A percentile compares a stretch with the other conserved stretches of the same genome.
phyloP scores from a whole-genome alignment of 2,888 invertebrate species.

The Pycnomerus fuliginosus region DNA sequence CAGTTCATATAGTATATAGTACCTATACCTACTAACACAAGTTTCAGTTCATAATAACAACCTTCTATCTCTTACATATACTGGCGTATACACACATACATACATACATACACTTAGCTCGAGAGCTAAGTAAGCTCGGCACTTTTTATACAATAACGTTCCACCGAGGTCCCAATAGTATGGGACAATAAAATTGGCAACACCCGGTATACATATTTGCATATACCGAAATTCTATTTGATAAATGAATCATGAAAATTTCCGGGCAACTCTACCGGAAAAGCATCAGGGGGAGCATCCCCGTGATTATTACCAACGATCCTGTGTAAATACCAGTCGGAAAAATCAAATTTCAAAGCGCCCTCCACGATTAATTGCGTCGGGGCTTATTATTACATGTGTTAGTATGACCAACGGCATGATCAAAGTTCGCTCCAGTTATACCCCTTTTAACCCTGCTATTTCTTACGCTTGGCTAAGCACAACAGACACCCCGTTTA shows the following conservation, averaged over 20 bases:
- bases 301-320: slow-evolving; percentile 43
- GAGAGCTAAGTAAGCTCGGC: too few relatives aligned
- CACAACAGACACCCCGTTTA: slow-evolving; percentile 52
- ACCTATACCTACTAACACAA: too few relatives aligned
- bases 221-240: too few relatives aligned
- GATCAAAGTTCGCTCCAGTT: slow-evolving; percentile 31
- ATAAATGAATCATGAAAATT: slow-evolving; percentile 50
- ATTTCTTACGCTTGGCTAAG: slow-evolving; percentile 50
- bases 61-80: too few relatives aligned
- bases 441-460: slow-evolving; percentile 42
- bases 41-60: too few relatives aligned
- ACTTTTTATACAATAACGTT: too few relatives aligned
- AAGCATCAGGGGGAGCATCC: slow-evolving; percentile 35
- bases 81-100: too few relatives aligned
- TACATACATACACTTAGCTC: too few relatives aligned
- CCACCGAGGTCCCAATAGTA: too few relatives aligned
- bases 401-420: slow-evolving; percentile 28
- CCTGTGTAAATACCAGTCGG: slow-evolving; percentile 42
- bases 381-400: slow-evolving; percentile 32
- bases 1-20: too few relatives aligned
- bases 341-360: slow-evolving; percentile 52
- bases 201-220: too few relatives aligned
- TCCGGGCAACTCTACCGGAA: slow-evolving; percentile 45
- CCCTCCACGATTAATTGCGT: slow-evolving; percentile 48
- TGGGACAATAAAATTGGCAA: too few relatives aligned